Evolutionary conservation across 2,113 vertebrate genomes (phyloP).

Genomic region (Eubucco bourcierii): DNA sequence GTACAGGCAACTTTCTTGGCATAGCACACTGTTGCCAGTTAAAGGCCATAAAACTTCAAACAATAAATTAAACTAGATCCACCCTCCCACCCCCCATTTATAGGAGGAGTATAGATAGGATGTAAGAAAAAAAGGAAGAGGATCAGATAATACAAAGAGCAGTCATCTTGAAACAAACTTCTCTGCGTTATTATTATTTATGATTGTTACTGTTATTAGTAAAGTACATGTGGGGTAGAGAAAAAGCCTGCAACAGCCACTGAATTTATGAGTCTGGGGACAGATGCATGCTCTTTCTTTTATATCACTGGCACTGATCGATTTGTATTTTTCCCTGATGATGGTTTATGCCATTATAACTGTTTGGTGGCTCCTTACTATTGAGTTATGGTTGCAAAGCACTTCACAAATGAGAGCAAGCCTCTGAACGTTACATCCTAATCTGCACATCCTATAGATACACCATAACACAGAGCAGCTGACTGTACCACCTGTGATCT

Average conservation of each 20-base stretch:
- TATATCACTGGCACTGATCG: conserved; percentile 38
- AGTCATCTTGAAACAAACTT: conserved; percentile 54
- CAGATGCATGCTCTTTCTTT: conserved; percentile 45
- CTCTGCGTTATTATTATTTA: conserved; percentile 55
- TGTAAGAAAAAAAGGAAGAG: conserved; percentile 35
- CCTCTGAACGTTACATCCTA: conserved; percentile 41
- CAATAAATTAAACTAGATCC: conserved; percentile 47
- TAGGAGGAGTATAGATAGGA: background rate
- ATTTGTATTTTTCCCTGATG: conserved; percentile 68
- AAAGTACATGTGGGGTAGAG: conserved; percentile 12
- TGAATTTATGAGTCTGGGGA: conserved; percentile 60
- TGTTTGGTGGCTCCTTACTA: conserved; percentile 57
- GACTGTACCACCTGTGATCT: conserved; percentile 44
- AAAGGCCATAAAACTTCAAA: conserved; percentile 54
- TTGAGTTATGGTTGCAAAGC: conserved; percentile 62
- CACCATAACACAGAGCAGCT: conserved; percentile 15
- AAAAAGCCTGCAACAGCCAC: conserved; percentile 13
- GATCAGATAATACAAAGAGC: conserved; percentile 31
- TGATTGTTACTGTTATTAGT: conserved; percentile 47
- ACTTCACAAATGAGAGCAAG: conserved; percentile 40
- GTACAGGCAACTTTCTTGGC: conserved; percentile 27
- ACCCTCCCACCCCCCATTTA: background rate
- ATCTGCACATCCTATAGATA: conserved; percentile 51
- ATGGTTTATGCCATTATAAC: conserved; percentile 62
- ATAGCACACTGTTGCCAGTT: conserved; percentile 47